Percentiles rank a stretch among this genome's conserved stretches.
Conservation (phyloP, 2,797 vertebrate genomes). For the Arrhamphus sclerolepis region DNA sequence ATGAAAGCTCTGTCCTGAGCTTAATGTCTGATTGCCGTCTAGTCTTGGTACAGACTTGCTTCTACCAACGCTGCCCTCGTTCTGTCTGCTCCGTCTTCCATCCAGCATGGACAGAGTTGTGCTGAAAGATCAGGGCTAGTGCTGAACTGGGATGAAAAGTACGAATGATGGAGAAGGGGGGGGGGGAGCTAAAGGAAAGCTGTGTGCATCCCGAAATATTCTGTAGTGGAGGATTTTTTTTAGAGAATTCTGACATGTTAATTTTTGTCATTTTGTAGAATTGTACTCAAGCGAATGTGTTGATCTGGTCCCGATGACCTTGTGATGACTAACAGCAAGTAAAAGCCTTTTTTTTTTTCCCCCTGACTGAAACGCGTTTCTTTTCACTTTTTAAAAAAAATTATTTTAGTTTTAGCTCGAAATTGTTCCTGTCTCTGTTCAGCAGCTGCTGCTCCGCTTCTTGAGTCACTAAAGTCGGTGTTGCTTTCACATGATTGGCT, state of each 20-base stretch:
- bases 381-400: too few relatives aligned
- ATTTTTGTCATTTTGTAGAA: neutral
- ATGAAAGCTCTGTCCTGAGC: neutral
- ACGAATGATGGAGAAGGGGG: constrained; percentile 23
- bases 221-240: constrained; percentile 15
- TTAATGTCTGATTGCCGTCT: constrained; percentile 1
- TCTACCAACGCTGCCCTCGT: constrained; percentile 51
- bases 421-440: constrained; percentile 33
- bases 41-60: constrained; percentile 8
- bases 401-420: constrained; percentile 34
- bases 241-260: constrained; percentile 16
- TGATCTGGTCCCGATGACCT: too few relatives aligned
- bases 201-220: constrained; percentile 15
- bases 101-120: constrained; percentile 50
- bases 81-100: constrained; percentile 61
- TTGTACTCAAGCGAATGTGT: constrained; percentile 33
- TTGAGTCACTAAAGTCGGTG: constrained; percentile 46
- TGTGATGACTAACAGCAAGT: too few relatives aligned
- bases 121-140: constrained; percentile 66
- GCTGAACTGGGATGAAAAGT: constrained; percentile 34
- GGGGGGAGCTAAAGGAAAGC: neutral
- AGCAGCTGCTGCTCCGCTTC: constrained; percentile 71
- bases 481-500: constrained; percentile 53
- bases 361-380: constrained; percentile 6
- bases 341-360: too few relatives aligned